Evolutionary conservation across 2,888 invertebrate species (phyloP), one percentile per base, ranked within the genome.

Genomic region (Anaspis maculata): DNA sequence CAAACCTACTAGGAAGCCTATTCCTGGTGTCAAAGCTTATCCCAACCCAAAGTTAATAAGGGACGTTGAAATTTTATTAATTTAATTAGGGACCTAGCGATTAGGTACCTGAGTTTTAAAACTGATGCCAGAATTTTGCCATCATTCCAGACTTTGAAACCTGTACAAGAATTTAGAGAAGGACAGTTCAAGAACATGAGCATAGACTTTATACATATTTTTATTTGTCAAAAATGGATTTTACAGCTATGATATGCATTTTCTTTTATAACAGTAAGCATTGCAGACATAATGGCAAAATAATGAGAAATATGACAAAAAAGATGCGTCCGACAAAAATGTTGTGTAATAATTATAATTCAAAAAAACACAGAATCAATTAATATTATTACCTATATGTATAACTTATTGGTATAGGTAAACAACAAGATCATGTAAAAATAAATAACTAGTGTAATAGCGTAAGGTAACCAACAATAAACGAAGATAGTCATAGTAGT

Each of bases 171-270:
- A n/a, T n/a, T n/a, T n/a, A n/a, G n/a, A n/a, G n/a, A n/a, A n/a
- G n/a, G n/a, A n/a, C n/a, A n/a, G n/a, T n/a, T n/a, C n/a, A n/a
- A n/a, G n/a, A n/a, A n/a, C n/a, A n/a, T n/a, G n/a, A n/a, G n/a
- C n/a, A n/a, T n/a, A n/a, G n/a, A n/a, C n/a, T 9, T 37, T 33
- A 37, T 40, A 40, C 40, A 37, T 32, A 31, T 73, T 78, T 79
- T 80, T 80, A 80, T 81, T 81, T 79, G 77, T 79, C 79, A 80
- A 79, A 77, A 80, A 78, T 76, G 74, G 76, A 78, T 79, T 50
- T 83, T 84, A 85, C 83, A 84, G 80, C 84, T 85, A 85, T 85
- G 84, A 85, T 85, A 85, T 85, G 85, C 85, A 84, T 83, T 80
- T 67, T 48, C 33, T 76, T 77, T 79, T 76, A 74, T 78, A 78